Base-by-base conservation (phyloP, 2,113 vertebrate genomes). In the Rhinogobius similis region DNA sequence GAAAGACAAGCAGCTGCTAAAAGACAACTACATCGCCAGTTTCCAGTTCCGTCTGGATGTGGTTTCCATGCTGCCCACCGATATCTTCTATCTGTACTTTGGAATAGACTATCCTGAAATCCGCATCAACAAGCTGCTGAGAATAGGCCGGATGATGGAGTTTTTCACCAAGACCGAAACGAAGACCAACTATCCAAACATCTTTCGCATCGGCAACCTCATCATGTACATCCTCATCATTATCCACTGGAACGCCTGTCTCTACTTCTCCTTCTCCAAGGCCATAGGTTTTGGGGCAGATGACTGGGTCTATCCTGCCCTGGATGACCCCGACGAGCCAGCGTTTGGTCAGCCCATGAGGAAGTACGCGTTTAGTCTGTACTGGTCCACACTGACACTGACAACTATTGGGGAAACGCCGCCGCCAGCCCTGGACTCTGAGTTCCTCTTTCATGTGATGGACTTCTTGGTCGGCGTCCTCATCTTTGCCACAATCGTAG, bases 161-260 rank as follows among this genome's bases (percentile, higher is more conserved):
- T 99, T 99, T 87, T 97, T 98, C 84, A 95, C 94, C 21, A 91
- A 87, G 83, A 97, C 97, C 16, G 97, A 99, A 90, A 99, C 96
- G 20, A 96, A 96, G 89, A 98, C 97, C 76, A 97, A 96, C 84
- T 98, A 97, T 72, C 96, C 97, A 56, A 99, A 99, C 81, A 93
- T 98, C 82, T 98, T 99, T 83, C 94, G 98, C 66, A 99, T 99
- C 55, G 95, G 82, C 67, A 99, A 96, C 75, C 92, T 99, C 24
- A 96, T 99, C 71, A 96, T 99, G 96, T 99, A 99, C 84, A 99
- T 99, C 1, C 92, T 99, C 67, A 98, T 99, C 70, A 99, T 99
- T 82, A 98, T 97, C 81, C 98, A 99, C 88, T 99, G 97, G 98
- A 99, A 99, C 0, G 96, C 97, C 13, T 99, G 97, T n/a, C 90